Base-by-base conservation (phyloP, 2,888 invertebrate genomes). In the Eristalinus aeneus region DNA sequence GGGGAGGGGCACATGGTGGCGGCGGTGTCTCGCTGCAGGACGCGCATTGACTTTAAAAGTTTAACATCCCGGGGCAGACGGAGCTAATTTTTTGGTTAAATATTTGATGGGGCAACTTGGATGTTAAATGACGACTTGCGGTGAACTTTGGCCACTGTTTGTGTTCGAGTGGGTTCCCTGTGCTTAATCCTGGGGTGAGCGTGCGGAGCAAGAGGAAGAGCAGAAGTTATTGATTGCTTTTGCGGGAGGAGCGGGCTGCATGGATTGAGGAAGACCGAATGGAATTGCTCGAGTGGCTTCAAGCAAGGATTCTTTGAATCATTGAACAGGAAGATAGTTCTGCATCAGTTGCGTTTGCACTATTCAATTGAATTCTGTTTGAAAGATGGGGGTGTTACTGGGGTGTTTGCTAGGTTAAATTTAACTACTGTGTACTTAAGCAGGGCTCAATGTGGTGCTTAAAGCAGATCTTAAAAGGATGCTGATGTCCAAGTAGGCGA, bases 81-180 rank as follows among this genome's bases (percentile, higher is more conserved):
- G 46, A 46, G 46, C 46, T 46, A 46, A 46, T 46, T 58, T 69
- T 69, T 69, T 58, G 58, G 56, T 69, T 36, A 69, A 69, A 69
- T 27, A 69, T 22, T 69, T 36, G 68, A 68, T 68, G 46, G 22
- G 23, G 16, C 23, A 46, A 10, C 34, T 68, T 20, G 54, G 54
- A 8, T 68, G 67, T 22, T 54, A 34, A 68, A 32, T 54, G 31
- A 68, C 46, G 46, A 46, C 46, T 46, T 46, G 46, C 16, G 46
- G 46, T 46, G 46, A 46, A 46, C 46, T 46, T 46, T 46, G n/a
- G n/a, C 16, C 46, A 16, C 46, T 46, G 46, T 46, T 46, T 46
- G 16, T 46, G 46, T 46, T 46, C 16, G 16, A 46, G 46, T 46
- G 46, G 46, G 16, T 46, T 46, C 8, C 16, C 46, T n/a, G 46